A percentile compares a stretch with the other conserved stretches of the same genome.
Conservation (phyloP, 2,797 vertebrate genomes). For the Mareca strepera region DNA sequence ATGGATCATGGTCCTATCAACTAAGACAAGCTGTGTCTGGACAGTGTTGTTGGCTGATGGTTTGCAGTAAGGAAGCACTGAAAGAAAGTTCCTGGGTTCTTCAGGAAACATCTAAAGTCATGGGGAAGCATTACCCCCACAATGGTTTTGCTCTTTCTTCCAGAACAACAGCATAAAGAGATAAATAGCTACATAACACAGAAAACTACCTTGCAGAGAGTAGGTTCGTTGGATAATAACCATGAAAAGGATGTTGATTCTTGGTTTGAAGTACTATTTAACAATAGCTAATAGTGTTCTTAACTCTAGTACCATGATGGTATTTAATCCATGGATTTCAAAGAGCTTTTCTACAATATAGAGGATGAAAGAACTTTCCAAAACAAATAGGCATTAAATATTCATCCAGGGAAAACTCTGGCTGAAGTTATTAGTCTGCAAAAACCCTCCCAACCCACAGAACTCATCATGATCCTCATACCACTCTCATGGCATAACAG, state of each 20-base stretch:
- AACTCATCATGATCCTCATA: neutral
- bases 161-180: neutral
- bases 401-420: neutral
- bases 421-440: neutral
- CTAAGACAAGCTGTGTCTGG: neutral
- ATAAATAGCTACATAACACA: neutral
- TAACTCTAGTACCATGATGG: neutral
- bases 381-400: constrained; percentile 27
- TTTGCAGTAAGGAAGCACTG: neutral
- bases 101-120: neutral
- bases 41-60: neutral
- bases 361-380: constrained; percentile 1
- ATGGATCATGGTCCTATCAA: constrained; percentile 11
- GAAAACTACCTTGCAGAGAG: neutral
- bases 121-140: neutral
- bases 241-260: neutral
- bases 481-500: neutral
- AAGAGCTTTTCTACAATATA: neutral
- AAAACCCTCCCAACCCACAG: neutral
- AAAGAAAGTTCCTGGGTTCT: neutral
- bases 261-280: neutral
- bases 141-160: neutral
- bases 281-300: neutral
- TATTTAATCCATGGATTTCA: neutral
- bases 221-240: neutral